Base-by-base conservation (phyloP, 30 jellyfish, hydroid and myxozoan species). In the Thelohanellus kitauei region DNA sequence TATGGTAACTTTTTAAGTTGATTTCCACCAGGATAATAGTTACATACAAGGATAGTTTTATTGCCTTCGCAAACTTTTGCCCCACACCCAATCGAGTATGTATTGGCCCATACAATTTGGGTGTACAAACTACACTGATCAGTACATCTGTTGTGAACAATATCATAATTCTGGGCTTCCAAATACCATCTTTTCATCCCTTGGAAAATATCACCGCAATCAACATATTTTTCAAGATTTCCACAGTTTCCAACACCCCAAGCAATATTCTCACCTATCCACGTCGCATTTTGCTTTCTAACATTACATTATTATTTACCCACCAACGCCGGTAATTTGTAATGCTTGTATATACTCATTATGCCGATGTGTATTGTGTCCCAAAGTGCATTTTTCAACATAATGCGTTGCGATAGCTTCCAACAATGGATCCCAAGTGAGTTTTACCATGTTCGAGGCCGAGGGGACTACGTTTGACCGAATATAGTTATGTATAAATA, bases 11-110 rank as follows among this genome's bases (percentile, higher is more conserved):
- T 84, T 3, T 86, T 86, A 13, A 68, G 86, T 47, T 58, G 54
- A 48, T 68, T 68, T n/a, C 90, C 90, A 31, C 90, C 90, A 16
- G 90, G 90, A 5, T 83, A 85, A 41, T 68, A 68, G 44, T 68
- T 68, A 42, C 90, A 68, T 15, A 68, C 85, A 4, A 68, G 50
- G 4, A 68, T 68, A 3, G 86, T 60, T 31, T 84, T 32, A 29
- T 68, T 86, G 12, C 85, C 90, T 5, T 27, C 12, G 20, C 90
- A 68, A 2, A 65, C 57, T 30, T 60, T 68, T 12, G 90, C 90
- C 8, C 85, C 85, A 44, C 90, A 68, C 12, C 85, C 90, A 21
- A 68, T 57, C 41, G 50, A 58, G 24, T 60, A 58, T 27, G 71
- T 52, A 33, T 68, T 86, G 83, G 86, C 62, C 90, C 90, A 68